phyloP scores from a whole-genome alignment of 2,888 invertebrate genomes.

The Microdon myrmicae region DNA sequence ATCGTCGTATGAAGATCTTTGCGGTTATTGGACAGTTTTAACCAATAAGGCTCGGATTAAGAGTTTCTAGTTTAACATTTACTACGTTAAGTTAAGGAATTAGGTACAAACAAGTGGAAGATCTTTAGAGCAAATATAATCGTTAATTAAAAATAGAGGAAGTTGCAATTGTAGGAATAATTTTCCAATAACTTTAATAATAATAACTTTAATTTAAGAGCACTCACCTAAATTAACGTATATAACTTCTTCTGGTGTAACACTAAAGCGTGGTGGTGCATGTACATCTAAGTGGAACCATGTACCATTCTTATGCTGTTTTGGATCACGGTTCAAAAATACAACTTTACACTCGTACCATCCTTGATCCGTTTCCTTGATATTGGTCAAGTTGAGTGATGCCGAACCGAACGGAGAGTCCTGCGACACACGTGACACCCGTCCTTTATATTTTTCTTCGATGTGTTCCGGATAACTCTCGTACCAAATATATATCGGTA shows the following conservation, averaged over 20 bases:
- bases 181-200: neutral
- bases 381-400: slow-evolving; percentile 94
- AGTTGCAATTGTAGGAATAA: slow-evolving; percentile 1
- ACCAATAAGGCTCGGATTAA: too few species aligned
- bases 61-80: too few species aligned
- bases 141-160: neutral
- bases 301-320: slow-evolving; percentile 92
- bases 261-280: slow-evolving; percentile 94
- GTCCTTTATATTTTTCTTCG: slow-evolving; percentile 92
- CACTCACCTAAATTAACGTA: slow-evolving; percentile 87
- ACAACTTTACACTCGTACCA: slow-evolving; percentile 97
- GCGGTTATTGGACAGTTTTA: too few species aligned
- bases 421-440: slow-evolving; percentile 88
- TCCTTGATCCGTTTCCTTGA: slow-evolving; percentile 92
- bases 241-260: slow-evolving; percentile 94
- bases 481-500: slow-evolving; percentile 98
- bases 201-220: slow-evolving; percentile 7
- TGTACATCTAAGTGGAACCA: slow-evolving; percentile 99
- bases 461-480: slow-evolving; percentile 97
- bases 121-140: neutral
- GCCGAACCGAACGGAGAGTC: slow-evolving; percentile 91
- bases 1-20: too few species aligned
- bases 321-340: slow-evolving; percentile 93
- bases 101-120: too few species aligned
- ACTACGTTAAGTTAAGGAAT: too few species aligned